Evolutionary conservation across 2,888 invertebrate species (phyloP).

Genomic region (Cerastoderma edule): DNA sequence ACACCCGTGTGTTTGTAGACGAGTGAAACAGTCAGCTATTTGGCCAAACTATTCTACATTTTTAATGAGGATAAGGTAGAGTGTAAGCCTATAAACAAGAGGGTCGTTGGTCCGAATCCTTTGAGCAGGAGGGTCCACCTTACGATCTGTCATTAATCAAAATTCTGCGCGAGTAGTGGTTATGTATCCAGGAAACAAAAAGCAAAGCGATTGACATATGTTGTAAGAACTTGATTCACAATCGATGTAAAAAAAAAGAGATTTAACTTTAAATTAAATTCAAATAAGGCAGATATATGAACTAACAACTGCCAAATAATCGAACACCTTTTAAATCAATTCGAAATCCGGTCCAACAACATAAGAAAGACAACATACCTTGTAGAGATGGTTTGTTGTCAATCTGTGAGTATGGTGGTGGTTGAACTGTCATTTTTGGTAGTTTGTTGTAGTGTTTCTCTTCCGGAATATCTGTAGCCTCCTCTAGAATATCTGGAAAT

Average conservation of each 20-base stretch:
- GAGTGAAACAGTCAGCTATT: no score
- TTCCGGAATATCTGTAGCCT: no score
- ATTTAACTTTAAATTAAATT: not conserved
- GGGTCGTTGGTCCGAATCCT: no score
- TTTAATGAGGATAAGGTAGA: no score
- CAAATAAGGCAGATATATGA: not conserved
- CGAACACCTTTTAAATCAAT: not conserved
- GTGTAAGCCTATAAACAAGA: no score
- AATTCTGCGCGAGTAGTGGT: no score
- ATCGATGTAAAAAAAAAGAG: not conserved
- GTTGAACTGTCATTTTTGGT: not conserved
- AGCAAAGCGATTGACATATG: not conserved
- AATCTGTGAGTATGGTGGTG: slow-evolving; percentile 16
- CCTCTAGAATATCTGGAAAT: no score
- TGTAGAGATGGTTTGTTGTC: slow-evolving; percentile 17
- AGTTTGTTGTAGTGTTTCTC: no score
- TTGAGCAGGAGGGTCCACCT: no score
- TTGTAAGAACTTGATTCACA: not conserved
- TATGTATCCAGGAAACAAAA: not conserved
- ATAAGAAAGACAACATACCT: not conserved
- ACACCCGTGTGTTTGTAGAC: no score
- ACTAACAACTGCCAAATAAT: not conserved
- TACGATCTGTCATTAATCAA: no score
- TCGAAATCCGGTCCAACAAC: not conserved
- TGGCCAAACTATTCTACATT: no score